Evolutionary conservation across 2,888 invertebrate species (phyloP).

Genomic region (Digitonthophagus gazella): DNA sequence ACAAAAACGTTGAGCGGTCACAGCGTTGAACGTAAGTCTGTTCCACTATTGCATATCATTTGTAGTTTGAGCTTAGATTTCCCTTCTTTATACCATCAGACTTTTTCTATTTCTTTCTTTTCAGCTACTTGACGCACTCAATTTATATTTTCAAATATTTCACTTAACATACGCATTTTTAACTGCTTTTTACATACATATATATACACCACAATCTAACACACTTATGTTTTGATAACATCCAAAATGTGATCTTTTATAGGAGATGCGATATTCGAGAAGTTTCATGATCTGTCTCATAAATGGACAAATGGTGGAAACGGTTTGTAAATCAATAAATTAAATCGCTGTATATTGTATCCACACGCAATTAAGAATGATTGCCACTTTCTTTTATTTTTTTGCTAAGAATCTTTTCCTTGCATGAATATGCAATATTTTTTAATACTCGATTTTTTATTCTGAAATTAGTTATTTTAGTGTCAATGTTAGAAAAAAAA

Average conservation of each 20-base stretch:
- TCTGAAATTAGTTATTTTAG: too few species aligned
- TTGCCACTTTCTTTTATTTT: constrained; percentile 24
- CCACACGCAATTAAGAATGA: background rate
- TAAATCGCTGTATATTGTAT: background rate
- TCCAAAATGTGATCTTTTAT: background rate
- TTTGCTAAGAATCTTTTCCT: too few species aligned
- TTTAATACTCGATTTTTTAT: too few species aligned
- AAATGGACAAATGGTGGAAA: background rate
- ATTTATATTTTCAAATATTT: background rate
- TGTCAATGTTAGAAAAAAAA: too few species aligned
- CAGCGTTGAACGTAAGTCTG: constrained; percentile 75
- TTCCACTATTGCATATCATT: background rate
- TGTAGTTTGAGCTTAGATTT: constrained; percentile 1
- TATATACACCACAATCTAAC: too few species aligned
- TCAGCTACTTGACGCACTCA: background rate
- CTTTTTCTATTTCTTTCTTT: constrained; percentile 15
- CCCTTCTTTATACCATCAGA: constrained; percentile 20
- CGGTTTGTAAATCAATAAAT: background rate
- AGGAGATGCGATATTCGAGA: background rate
- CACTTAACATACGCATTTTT: background rate
- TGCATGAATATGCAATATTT: too few species aligned
- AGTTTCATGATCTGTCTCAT: background rate
- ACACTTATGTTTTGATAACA: background rate
- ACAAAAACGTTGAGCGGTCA: constrained; percentile 72
- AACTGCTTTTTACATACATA: background rate